Conservation (phyloP, 2,888 invertebrate species). For the Tetranychus piercei region DNA sequence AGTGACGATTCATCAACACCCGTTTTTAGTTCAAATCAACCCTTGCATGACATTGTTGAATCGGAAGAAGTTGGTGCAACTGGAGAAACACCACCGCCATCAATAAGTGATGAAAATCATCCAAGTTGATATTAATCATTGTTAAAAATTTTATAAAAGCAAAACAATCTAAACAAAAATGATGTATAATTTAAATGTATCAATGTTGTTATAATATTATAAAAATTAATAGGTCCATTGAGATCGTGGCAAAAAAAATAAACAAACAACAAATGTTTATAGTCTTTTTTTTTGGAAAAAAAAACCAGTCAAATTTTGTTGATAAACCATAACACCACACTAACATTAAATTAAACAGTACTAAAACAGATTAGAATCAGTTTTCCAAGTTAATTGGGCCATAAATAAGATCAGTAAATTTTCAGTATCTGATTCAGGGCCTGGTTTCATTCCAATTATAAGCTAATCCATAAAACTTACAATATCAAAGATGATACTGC, state of each 20-base stretch:
- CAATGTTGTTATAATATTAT: background rate
- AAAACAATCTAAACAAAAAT: background rate
- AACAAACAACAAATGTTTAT: background rate
- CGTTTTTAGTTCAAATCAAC: conserved; percentile 14
- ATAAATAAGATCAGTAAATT: too few species aligned
- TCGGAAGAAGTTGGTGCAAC: conserved; percentile 13
- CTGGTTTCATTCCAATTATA: too few species aligned
- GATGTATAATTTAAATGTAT: background rate
- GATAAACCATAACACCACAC: background rate
- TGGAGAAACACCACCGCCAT: background rate
- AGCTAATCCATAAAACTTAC: too few species aligned
- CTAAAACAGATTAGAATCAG: background rate
- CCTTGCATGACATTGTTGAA: conserved; percentile 14
- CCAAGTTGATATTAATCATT: background rate
- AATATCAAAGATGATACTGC: too few species aligned
- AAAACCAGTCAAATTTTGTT: background rate
- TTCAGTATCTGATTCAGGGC: too few species aligned
- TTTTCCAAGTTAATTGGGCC: background rate
- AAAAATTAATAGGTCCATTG: background rate
- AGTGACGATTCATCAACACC: conserved; percentile 18
- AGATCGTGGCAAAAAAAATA: background rate
- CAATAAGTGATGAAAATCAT: background rate
- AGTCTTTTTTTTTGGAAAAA: background rate
- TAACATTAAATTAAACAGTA: background rate
- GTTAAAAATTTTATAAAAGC: background rate